A percentile compares a stretch with the other conserved stretches of the same genome.
Evolutionary conservation across 37 sponge, comb jelly and placozoan genomes (phyloP).

Genomic region (Geodia barretti): DNA sequence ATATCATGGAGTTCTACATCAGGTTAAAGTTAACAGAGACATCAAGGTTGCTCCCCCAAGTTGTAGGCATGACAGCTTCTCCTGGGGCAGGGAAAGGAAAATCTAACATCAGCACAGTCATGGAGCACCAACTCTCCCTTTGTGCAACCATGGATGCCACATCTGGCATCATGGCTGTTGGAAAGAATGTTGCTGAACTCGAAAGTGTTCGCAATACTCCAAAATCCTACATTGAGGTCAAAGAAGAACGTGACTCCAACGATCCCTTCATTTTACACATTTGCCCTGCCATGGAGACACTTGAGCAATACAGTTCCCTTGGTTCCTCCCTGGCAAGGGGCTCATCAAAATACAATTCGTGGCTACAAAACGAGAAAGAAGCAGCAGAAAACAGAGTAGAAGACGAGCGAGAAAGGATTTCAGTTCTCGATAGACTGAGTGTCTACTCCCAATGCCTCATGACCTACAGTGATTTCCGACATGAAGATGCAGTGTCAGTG

Average conservation of each 20-base stretch:
- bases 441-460: conserved; percentile 24
- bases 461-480: conserved; percentile 39
- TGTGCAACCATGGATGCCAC: conserved; percentile 76
- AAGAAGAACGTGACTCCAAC: background rate
- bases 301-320: background rate
- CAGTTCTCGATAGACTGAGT: conserved; percentile 10
- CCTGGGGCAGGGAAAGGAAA: conserved; percentile 74
- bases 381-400: conserved; percentile 9
- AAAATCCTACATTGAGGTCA: background rate
- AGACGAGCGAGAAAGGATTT: conserved; percentile 15
- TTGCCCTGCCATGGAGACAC: conserved; percentile 9
- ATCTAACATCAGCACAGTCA: conserved; percentile 2
- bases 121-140: conserved; percentile 52
- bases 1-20: conserved; percentile 57
- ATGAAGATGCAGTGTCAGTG: conserved; percentile 45
- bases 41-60: conserved; percentile 35
- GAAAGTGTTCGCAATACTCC: conserved; percentile 5
- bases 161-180: conserved; percentile 51
- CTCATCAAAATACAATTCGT: conserved; percentile 8
- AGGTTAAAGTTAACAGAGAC: conserved; percentile 25
- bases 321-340: background rate
- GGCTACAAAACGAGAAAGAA: conserved; percentile 21
- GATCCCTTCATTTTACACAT: conserved; percentile 20
- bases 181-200: conserved; percentile 37
- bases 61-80: conserved; percentile 77